Evolutionary conservation across 2,888 invertebrate species (phyloP), one percentile per base, ranked within the genome.

Genomic region (Pandemis cinnamomeana): DNA sequence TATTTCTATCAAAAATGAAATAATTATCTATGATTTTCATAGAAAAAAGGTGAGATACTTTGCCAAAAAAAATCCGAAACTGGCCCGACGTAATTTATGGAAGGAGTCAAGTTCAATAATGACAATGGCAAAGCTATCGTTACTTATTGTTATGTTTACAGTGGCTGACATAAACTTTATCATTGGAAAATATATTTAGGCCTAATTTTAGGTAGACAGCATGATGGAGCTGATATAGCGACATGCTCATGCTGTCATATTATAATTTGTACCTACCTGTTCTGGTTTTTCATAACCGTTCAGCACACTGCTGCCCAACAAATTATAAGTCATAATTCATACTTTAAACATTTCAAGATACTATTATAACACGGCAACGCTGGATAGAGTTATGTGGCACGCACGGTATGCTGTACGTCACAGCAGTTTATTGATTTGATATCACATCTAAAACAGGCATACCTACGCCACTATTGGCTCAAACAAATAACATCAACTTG

Each of bases 371-470:
- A 58, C 58, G 11, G 27, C 58, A 58, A 27, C 27, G 11, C 27
- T 11, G 53, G 27, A 7, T 66, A 67, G n/a, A 53, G 55, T 15
- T 67, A 36, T 41, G 27, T 7, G 27, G 55, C 41, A 55, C 5
- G n/a, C 20, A 20, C 51, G 13, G 61, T 67, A 46, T 46, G 36
- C 60, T 53, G 42, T 70, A 10, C 55, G 58, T 72, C 66, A 73
- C 67, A 67, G 71, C 67, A 71, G 66, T 77, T 78, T 83, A 84
- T 77, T 51, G 74, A 82, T 90, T 77, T 51, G 74, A 82, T 90
- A 89, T 90, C 90, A 91, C 91, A 89, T 83, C 80, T 83, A 80
- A 81, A 81, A 77, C 79, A 82, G 80, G 80, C 80, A 80, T 79
- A 36, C 27, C 27, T 36, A 78, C 71, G 78, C 75, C 77, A 78